A percentile compares a stretch with the other conserved stretches of the same genome.
Evolutionary conservation across 2,888 invertebrate species (phyloP).

Genomic region (Latheticus oryzae): DNA sequence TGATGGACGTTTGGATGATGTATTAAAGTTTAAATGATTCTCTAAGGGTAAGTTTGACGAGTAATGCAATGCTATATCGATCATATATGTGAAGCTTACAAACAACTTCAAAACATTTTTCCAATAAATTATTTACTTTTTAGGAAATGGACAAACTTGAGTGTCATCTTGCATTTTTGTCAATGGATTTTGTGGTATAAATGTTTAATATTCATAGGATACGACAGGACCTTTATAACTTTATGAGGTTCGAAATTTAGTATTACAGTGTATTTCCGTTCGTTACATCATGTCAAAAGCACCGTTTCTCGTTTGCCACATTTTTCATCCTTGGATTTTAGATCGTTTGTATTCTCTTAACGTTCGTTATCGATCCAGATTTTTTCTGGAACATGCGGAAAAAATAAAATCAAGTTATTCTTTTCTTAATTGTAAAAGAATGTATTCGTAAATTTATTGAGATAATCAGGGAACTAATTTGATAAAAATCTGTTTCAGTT

Average conservation of each 20-base stretch:
- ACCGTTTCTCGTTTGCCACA: constrained; percentile 16
- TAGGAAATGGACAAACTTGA: too few relatives aligned
- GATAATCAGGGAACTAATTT: background rate
- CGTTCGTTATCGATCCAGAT: constrained; percentile 27
- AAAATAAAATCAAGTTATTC: constrained; percentile 6
- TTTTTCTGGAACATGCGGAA: background rate
- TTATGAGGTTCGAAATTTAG: constrained; percentile 15
- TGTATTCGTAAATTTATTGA: constrained; percentile 1
- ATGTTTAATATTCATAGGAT: constrained; percentile 25
- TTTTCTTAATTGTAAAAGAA: background rate
- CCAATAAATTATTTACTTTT: too few relatives aligned
- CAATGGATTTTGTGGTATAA: constrained; percentile 10
- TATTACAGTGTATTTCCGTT: constrained; percentile 24
- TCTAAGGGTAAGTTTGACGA: background rate
- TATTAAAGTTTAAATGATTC: constrained; percentile 15
- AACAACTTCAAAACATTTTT: too few relatives aligned
- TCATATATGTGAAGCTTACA: too few relatives aligned
- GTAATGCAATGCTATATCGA: too few relatives aligned
- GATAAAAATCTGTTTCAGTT: constrained; percentile 15
- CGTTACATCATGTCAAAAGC: constrained; percentile 26
- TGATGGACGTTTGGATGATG: constrained; percentile 16
- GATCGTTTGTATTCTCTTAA: constrained; percentile 28
- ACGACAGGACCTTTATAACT: constrained; percentile 20
- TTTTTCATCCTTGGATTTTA: constrained; percentile 31
- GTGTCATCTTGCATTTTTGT: constrained; percentile 15